phyloP scores from a whole-genome alignment of 2,113 vertebrate genomes.

The Apodemus sylvaticus region DNA sequence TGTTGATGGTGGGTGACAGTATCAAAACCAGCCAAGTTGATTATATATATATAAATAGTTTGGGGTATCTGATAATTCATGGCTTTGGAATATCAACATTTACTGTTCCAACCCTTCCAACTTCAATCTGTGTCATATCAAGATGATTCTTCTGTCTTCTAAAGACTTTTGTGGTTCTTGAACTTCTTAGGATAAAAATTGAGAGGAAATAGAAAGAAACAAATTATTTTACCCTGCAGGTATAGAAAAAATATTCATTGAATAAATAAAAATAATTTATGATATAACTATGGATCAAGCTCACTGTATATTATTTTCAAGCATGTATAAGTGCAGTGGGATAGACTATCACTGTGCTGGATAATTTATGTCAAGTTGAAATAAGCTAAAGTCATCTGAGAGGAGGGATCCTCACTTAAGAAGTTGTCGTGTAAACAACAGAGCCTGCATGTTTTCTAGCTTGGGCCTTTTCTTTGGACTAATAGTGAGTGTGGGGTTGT shows the following conservation, averaged over 20 bases:
- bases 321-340: neutral
- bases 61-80: neutral
- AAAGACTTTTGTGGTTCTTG: neutral
- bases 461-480: too few relatives aligned
- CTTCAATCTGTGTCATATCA: neutral
- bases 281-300: too few relatives aligned
- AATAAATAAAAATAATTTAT: too few relatives aligned
- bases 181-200: neutral
- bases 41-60: neutral
- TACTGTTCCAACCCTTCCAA: neutral
- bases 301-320: neutral
- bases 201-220: neutral
- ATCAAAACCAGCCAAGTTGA: neutral
- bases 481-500: too few relatives aligned
- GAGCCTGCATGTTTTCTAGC: too few relatives aligned
- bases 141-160: neutral
- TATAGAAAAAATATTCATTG: too few relatives aligned
- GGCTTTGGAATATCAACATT: neutral
- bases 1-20: neutral
- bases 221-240: neutral
- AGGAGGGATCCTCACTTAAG: too few relatives aligned
- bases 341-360: neutral
- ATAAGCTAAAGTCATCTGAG: neutral
- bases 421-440: too few relatives aligned
- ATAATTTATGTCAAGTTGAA: neutral